These are phyloP conservation scores for Polyodon spathula DNA, from an alignment of 2,113 vertebrate species.

Conservation along the genomic window DNA sequence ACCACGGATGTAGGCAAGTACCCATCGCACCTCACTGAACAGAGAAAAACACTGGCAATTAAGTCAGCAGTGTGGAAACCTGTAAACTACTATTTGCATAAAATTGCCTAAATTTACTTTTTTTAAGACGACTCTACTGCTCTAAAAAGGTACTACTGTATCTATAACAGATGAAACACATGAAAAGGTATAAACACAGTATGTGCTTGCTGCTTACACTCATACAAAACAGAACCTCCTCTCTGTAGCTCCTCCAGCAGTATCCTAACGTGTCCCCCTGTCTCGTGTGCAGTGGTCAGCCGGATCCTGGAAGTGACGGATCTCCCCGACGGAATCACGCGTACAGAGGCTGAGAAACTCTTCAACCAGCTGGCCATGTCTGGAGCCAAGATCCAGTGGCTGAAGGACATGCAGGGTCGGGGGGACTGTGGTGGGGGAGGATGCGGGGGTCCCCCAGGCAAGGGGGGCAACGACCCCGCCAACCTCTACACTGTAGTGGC, in stretches of 20 bases:
- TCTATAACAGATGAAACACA: no score
- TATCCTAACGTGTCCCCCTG: neutral
- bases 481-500: constrained; percentile 96
- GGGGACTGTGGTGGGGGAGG: constrained; percentile 36
- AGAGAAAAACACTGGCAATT: no score
- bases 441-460: constrained; percentile 39
- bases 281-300: constrained; percentile 68
- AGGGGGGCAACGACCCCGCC: constrained; percentile 73
- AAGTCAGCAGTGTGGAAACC: no score
- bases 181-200: no score
- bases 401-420: constrained; percentile 79
- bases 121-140: no score
- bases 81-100: no score
- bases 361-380: constrained; percentile 92
- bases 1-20: constrained; percentile 84
- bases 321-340: constrained; percentile 90
- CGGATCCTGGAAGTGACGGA: constrained; percentile 92
- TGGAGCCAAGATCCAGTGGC: constrained; percentile 97
- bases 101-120: no score
- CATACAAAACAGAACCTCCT: no score
- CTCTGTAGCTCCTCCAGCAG: neutral
- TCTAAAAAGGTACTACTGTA: no score
- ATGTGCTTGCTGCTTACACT: no score
- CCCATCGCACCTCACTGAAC: constrained; percentile 15
- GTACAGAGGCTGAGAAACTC: constrained; percentile 89